Evolutionary conservation across 2,888 invertebrate species (phyloP), one percentile per base, ranked within the genome.

Genomic region (Philereme transversata): DNA sequence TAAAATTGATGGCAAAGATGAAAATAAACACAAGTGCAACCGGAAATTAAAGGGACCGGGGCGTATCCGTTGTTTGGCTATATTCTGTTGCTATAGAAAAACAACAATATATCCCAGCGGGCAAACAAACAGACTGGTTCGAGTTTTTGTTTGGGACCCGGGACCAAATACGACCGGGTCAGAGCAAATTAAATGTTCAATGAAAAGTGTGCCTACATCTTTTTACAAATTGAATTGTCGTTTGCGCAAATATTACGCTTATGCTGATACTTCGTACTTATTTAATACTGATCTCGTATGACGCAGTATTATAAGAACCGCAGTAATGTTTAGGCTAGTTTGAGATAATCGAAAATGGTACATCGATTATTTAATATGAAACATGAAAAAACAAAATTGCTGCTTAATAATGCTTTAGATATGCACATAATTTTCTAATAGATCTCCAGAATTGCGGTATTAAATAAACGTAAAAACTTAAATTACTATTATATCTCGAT

Each of bases 21-120:
- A 72, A 74, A 80, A 80, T 79, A 84, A 84, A 82, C 78, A 79
- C 76, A 78, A 82, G 79, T 80, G 76, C 77, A 77, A 73, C 77
- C 84, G 86, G 86, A 86, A 85, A 86, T 86, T 86, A 85, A 86
- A 83, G 80, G 80, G 81, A 78, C 81, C 72, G 74, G 74, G 67
- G 73, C 73, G 74, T 78, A 77, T 79, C 81, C 80, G 72, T 68
- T 73, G 72, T 76, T 75, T 71, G 69, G 71, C 60, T 71, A 67
- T 61, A 72, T 68, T 69, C 56, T 53, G 63, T 64, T 54, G 66
- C 73, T 74, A 70, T 75, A 76, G 70, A 78, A 80, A 81, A 82
- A 81, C 74, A 81, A 77, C 74, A 77, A 73, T 75, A 72, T 74
- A 62, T 65, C 62, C 64, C 66, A 53, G 54, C 62, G 69, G 59